Conservation (phyloP, 2,888 invertebrate genomes). For the Tricholauxania praeusta region DNA sequence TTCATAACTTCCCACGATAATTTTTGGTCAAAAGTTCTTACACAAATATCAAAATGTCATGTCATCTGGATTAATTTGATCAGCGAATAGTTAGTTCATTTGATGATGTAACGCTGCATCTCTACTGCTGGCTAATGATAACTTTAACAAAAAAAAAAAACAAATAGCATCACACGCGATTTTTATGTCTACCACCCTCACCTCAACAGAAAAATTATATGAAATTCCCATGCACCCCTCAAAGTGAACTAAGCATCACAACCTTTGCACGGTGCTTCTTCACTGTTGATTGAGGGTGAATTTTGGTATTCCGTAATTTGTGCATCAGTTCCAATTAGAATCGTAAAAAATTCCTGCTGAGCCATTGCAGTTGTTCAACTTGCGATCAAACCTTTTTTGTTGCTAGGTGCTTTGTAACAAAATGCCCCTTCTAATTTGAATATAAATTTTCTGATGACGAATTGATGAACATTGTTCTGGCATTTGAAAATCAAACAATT, state of each 20-base stretch:
- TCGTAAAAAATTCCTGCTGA: background rate
- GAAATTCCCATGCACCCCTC: slow-evolving; percentile 33
- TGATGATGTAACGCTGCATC: slow-evolving; percentile 11
- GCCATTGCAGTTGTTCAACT: background rate
- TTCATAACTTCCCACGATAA: slow-evolving; percentile 28
- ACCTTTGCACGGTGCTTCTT: background rate
- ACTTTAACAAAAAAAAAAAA: background rate
- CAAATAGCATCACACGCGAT: slow-evolving; percentile 27
- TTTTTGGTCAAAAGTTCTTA: background rate
- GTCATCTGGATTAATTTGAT: slow-evolving; percentile 35
- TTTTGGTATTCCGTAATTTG: background rate
- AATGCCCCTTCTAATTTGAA: background rate
- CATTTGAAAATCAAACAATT: slow-evolving; percentile 24
- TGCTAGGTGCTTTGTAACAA: background rate
- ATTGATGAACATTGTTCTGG: slow-evolving; percentile 25
- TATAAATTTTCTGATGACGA: slow-evolving; percentile 23
- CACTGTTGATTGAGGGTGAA: background rate
- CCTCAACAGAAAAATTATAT: background rate
- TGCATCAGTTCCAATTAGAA: slow-evolving; percentile 21
- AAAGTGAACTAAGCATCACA: background rate
- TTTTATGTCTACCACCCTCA: slow-evolving; percentile 10
- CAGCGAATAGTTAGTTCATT: background rate
- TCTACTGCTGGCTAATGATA: slow-evolving; percentile 10
- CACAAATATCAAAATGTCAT: slow-evolving; percentile 27
- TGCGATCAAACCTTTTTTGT: too few species aligned